Base-by-base conservation (phyloP, 2,888 invertebrate genomes). In the Tyria jacobaeae region DNA sequence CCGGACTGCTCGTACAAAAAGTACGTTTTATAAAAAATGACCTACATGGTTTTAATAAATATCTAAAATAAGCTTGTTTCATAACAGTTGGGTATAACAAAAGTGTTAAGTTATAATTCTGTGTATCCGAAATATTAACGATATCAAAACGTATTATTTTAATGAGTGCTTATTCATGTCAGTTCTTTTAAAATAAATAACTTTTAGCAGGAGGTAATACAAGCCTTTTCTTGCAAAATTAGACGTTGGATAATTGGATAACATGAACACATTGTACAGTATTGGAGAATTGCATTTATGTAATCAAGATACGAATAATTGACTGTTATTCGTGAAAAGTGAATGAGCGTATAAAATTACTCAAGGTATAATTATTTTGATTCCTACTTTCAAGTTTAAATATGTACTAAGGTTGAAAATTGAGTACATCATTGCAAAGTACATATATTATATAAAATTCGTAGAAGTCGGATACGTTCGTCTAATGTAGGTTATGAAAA, bases 161-260 rank as follows among this genome's bases (percentile, higher is more conserved):
- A 66, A 70, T 63, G 60, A 68, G 53, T 71, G 68, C 68, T 70
- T 74, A 70, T 74, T 70, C 64, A 70, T 53, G 70, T 68, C 70
- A 68, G 64, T 71, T 62, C 57, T 49, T 49, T 27, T 25, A 59
- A 57, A 76, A 70, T 70, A 67, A 75, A 73, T 68, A 65, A 64
- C 53, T 65, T 61, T 67, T 73, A 77, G 77, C 76, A 75, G 66
- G 60, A 25, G 57, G 70, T 58, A 73, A 77, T 64, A 65, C 66
- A 64, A 75, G 67, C 68, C 67, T 68, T 64, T 62, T 47, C 60
- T 62, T 74, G 64, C 41, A n/a, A 66, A 74, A 68, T 76, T 76
- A 67, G 72, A 64, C 66, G 50, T 27, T 24, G 27, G 61, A 69
- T 73, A 67, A 71, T 65, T 60, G 47, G 65, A 69, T 77, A 70